phyloP scores from a whole-genome alignment of 1,140 invertebrate genomes.

The Bombyx mori region ASM3026992v2 NC_085127.1:2334501-2335000 shows the following conservation, averaged over 20 bases:
- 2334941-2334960: no score
- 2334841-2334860: no score
- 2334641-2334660: slow-evolving; percentile 35
- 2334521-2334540: slow-evolving; percentile 13
- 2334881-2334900: no score
- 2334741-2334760: neutral
- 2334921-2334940: no score
- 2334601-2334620: slow-evolving; percentile 40
- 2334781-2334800: no score
- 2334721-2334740: neutral
- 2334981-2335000: no score
- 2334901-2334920: no score
- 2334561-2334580: neutral
- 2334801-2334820: no score
- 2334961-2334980: no score
- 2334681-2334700: slow-evolving; percentile 27
- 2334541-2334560: neutral
- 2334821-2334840: no score
- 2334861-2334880: no score
- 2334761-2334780: no score
- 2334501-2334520: slow-evolving; percentile 19
- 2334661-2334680: slow-evolving; percentile 33
- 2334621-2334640: slow-evolving; percentile 42
- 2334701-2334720: slow-evolving; percentile 3
- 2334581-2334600: slow-evolving; percentile 10